Conservation (phyloP, 2,113 vertebrate genomes). For the Alectura lathami region DNA sequence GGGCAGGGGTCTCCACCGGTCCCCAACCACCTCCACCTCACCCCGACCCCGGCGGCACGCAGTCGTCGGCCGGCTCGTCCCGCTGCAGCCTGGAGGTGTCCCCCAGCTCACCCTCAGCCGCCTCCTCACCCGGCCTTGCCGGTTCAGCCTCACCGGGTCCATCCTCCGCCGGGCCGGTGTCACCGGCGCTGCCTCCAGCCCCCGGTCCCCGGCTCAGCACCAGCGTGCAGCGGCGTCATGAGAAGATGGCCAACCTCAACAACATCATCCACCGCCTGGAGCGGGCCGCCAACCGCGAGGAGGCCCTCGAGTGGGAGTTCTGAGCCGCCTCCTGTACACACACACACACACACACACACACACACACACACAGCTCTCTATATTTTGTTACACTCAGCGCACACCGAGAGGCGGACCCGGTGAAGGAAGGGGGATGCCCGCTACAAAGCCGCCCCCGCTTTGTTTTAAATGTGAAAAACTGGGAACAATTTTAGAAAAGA, state of each 20-base stretch:
- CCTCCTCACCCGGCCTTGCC: slow-evolving; percentile 90
- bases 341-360: not conserved
- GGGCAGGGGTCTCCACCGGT: slow-evolving; percentile 52
- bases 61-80: slow-evolving; percentile 85
- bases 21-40: slow-evolving; percentile 1
- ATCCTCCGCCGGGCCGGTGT: slow-evolving; percentile 90
- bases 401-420: not conserved
- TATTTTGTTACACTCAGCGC: slow-evolving; percentile 64
- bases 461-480: slow-evolving; percentile 75
- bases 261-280: slow-evolving; percentile 98
- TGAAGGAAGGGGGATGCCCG: not conserved
- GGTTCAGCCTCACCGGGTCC: slow-evolving; percentile 90
- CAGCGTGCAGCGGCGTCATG: slow-evolving; percentile 91
- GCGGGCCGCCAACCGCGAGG: slow-evolving; percentile 93
- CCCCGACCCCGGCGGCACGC: slow-evolving; percentile 87
- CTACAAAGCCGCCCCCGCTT: not conserved
- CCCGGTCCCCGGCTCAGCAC: slow-evolving; percentile 85
- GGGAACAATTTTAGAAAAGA: slow-evolving; percentile 86
- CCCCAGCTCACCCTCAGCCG: slow-evolving; percentile 89
- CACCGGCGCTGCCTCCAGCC: slow-evolving; percentile 80
- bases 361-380: slow-evolving; percentile 2
- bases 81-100: slow-evolving; percentile 91
- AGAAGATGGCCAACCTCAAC: slow-evolving; percentile 99
- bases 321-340: slow-evolving; percentile 64
- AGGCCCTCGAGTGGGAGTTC: slow-evolving; percentile 97